Conservation (phyloP, 2,797 vertebrate genomes). For the Esox lucius region DNA sequence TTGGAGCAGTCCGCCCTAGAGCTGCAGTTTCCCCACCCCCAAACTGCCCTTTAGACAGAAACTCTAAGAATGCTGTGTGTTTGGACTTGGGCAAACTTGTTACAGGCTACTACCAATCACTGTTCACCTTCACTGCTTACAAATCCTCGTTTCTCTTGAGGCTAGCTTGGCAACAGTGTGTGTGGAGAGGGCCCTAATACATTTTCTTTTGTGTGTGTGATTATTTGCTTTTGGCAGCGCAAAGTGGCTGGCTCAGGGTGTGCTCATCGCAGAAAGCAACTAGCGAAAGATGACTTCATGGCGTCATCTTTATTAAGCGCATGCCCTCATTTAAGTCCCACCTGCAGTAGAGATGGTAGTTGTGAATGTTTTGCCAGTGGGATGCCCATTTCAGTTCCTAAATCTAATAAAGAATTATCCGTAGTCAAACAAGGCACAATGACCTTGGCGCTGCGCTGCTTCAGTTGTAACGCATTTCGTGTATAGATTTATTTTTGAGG, state of each 20-base stretch:
- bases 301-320: constrained; percentile 6
- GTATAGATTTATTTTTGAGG: neutral
- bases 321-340: neutral
- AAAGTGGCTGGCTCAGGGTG: neutral
- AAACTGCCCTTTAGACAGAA: neutral
- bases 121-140: neutral
- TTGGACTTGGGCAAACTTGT: constrained; percentile 3
- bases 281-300: neutral
- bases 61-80: constrained; percentile 10
- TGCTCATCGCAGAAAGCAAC: neutral
- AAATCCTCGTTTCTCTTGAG: neutral
- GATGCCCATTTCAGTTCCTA: neutral
- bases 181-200: neutral
- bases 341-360: neutral
- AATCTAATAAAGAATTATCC: neutral
- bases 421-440: neutral
- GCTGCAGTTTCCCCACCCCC: neutral
- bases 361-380: neutral
- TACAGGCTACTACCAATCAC: neutral
- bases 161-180: neutral
- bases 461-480: neutral
- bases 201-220: neutral
- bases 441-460: neutral
- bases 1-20: neutral
- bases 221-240: neutral